Evolutionary conservation across 1,140 invertebrate species (phyloP).

Genomic region (Drosophila mayri): DNA sequence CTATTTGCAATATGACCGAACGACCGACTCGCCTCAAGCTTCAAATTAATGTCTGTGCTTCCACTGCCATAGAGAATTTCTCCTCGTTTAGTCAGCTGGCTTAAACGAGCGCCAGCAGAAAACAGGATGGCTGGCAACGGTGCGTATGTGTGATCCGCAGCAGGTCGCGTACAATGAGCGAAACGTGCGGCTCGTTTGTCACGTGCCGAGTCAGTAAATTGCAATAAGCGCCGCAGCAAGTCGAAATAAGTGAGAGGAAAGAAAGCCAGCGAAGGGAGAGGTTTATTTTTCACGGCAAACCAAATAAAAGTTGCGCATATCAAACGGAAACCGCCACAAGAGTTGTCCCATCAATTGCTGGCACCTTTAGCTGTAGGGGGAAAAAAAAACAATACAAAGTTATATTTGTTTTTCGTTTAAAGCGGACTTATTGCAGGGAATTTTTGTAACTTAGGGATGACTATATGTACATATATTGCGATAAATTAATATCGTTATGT

Average conservation of each 20-base stretch:
- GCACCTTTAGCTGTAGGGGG: conserved; percentile 5
- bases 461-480: too few relatives aligned
- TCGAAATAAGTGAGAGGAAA: conserved; percentile 51
- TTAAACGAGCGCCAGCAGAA: conserved; percentile 17
- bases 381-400: conserved; percentile 1
- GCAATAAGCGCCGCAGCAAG: conserved; percentile 66
- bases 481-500: too few relatives aligned
- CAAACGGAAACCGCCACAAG: conserved; percentile 18
- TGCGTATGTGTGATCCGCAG: conserved; percentile 61
- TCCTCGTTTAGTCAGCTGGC: conserved; percentile 21
- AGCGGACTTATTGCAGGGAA: neutral
- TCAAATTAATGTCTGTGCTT: conserved; percentile 57
- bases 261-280: conserved; percentile 23
- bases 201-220: conserved; percentile 73
- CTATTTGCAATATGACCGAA: conserved; percentile 54
- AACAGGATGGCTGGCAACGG: conserved; percentile 23
- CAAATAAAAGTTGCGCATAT: conserved; percentile 43
- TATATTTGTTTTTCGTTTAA: conserved; percentile 5
- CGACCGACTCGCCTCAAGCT: conserved; percentile 12
- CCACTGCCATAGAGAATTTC: conserved; percentile 31
- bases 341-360: conserved; percentile 46
- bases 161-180: conserved; percentile 58
- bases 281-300: conserved; percentile 39
- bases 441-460: neutral
- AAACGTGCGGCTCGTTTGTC: conserved; percentile 71